phyloP scores from a whole-genome alignment of 1,140 invertebrate genomes.

The Bombus confusus region DNA sequence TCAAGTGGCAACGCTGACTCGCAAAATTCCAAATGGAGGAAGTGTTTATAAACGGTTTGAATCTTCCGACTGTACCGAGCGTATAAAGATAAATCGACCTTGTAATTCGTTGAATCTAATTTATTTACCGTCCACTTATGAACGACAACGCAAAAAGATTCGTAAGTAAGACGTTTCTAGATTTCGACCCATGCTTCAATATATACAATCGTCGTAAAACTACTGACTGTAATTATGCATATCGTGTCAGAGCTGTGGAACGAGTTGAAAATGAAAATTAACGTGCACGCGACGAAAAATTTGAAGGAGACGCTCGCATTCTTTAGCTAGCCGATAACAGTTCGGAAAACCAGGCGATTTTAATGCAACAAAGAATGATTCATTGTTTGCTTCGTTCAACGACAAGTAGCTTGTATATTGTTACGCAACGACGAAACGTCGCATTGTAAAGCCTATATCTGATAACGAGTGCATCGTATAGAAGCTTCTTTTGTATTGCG shows the following conservation, averaged over 20 bases:
- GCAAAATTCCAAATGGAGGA: not conserved
- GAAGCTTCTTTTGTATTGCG: not conserved
- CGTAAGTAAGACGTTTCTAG: too few relatives aligned
- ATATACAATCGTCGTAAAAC: too few relatives aligned
- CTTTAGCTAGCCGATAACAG: not conserved
- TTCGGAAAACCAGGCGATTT: not conserved
- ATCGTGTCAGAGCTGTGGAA: too few relatives aligned
- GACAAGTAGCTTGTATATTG: not conserved
- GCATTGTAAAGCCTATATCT: not conserved
- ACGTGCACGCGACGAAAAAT: not conserved
- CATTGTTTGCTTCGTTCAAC: not conserved
- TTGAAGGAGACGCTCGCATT: not conserved
- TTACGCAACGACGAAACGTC: not conserved
- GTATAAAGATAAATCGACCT: not conserved
- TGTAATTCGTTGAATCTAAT: not conserved
- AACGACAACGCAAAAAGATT: too few relatives aligned
- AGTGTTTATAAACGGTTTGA: not conserved
- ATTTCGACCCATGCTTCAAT: too few relatives aligned
- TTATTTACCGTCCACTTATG: not conserved
- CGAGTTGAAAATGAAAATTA: not conserved
- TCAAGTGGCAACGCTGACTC: not conserved
- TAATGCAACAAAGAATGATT: not conserved
- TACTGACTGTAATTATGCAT: too few relatives aligned
- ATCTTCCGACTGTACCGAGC: not conserved
- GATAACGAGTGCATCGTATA: not conserved